Base-by-base conservation (phyloP, 2,113 vertebrate species). In the Platycercus adscitus region DNA sequence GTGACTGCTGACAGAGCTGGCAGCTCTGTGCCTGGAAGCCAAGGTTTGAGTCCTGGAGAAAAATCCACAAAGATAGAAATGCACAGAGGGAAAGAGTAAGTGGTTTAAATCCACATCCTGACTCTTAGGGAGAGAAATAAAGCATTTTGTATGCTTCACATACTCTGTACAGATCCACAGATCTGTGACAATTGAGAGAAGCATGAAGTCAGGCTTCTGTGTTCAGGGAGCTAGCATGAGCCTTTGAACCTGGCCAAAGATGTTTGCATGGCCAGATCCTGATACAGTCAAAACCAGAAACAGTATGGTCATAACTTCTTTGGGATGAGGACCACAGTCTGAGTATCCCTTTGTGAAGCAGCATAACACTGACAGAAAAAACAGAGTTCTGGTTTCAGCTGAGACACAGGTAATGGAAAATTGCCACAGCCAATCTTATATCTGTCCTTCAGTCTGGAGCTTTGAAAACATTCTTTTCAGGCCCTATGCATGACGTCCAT, bases 1-100 rank as follows among this genome's bases (percentile, higher is more conserved):
- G 79, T 81, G 80, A 86, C 88, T 97, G 46, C 86, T 97, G 95
- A 96, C 91, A 96, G 91, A 93, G 58, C 63, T 93, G 86, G 69
- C 88, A 96, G 86, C 41, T 91, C 49, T 79, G 10, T 85, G 86
- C 94, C 94, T 93, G 4, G 58, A 86, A 96, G 79, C 56, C 73
- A 68, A 29, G 31, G 65, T 86, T 94, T 96, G 61, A 78, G 76
- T 81, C 49, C 65, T 86, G 70, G 52, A 93, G 53, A 86, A 95
- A 92, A 96, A 77, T 87, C 25, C 8, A 9, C 66, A 63, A 71
- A 82, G 56, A 93, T 63, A 90, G 47, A 95, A 96, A 64, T 82
- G 72, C 55, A 81, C 73, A 84, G 83, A 93, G 31, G 52, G 49
- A 82, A 89, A 53, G n/a, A 91, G 4, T 89, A 81, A 92, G 43